Evolutionary conservation across 2,113 vertebrate genomes (phyloP).

Genomic region (Leucoraja erinaceus): DNA sequence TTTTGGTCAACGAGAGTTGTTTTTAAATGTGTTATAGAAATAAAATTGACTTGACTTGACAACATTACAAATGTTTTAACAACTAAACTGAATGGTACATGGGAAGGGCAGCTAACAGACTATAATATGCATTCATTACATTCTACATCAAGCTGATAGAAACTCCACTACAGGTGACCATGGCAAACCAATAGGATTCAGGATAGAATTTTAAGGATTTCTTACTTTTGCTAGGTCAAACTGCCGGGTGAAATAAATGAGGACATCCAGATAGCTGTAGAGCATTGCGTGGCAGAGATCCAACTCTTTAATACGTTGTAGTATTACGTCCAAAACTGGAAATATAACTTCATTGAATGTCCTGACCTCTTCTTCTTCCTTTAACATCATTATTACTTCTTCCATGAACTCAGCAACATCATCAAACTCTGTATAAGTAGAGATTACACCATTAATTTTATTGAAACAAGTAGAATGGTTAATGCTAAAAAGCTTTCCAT

Average conservation of each 20-base stretch:
- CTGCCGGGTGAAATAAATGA: conserved; percentile 86
- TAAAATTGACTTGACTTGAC: no score
- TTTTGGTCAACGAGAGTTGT: no score
- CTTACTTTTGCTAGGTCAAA: conserved; percentile 85
- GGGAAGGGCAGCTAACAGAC: not conserved
- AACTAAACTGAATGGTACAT: not conserved
- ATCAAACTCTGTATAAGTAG: conserved; percentile 66
- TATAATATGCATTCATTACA: not conserved
- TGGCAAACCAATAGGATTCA: not conserved
- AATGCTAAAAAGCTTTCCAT: not conserved
- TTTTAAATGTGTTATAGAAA: no score
- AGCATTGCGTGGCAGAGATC: conserved; percentile 86
- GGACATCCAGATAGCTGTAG: conserved; percentile 81
- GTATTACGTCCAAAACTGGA: conserved; percentile 81
- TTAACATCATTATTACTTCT: conserved; percentile 74
- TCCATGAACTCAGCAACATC: conserved; percentile 82
- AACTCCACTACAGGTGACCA: not conserved
- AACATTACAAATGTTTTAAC: not conserved
- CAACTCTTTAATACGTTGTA: conserved; percentile 77
- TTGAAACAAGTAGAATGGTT: no score
- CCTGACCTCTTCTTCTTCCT: conserved; percentile 83
- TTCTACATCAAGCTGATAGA: not conserved
- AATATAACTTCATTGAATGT: conserved; percentile 87
- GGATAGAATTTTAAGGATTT: not conserved
- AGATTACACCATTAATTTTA: not conserved